Percentiles rank a stretch among this genome's conserved stretches.
Conservation (phyloP, 1,140 invertebrate genomes). For the Dufourea novaeangliae region DNA sequence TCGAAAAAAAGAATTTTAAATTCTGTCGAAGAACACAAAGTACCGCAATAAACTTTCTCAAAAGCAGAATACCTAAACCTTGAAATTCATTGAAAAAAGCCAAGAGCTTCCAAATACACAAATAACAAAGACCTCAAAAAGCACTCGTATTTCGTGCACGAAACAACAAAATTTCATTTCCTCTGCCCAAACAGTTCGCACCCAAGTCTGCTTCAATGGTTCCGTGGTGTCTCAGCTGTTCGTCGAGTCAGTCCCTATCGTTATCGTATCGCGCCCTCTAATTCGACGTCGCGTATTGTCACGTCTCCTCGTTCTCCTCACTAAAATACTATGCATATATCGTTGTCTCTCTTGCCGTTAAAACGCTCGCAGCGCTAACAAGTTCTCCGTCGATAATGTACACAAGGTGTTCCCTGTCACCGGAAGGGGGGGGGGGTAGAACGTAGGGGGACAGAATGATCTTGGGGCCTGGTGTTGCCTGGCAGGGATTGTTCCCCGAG, state of each 20-base stretch:
- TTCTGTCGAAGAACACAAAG: too few relatives aligned
- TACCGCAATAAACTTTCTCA: too few relatives aligned
- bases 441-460: background rate
- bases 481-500: background rate
- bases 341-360: slow-evolving; percentile 27
- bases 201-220: background rate
- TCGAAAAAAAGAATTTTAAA: too few relatives aligned
- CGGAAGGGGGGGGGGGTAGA: background rate
- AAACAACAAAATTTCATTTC: background rate
- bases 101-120: background rate
- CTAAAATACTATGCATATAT: slow-evolving; percentile 41
- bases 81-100: too few relatives aligned
- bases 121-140: background rate
- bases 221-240: background rate
- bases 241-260: slow-evolving; percentile 2
- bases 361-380: slow-evolving; percentile 37
- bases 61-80: too few relatives aligned
- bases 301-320: slow-evolving; percentile 35
- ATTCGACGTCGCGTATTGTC: slow-evolving; percentile 42
- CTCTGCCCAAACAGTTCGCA: background rate
- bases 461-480: slow-evolving; percentile 1
- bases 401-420: slow-evolving; percentile 36
- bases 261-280: background rate
- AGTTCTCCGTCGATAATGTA: slow-evolving; percentile 34
- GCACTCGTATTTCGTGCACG: too few relatives aligned